Conservation (phyloP, 1,140 invertebrate species). For the Neoseiulus cucumeris region DNA sequence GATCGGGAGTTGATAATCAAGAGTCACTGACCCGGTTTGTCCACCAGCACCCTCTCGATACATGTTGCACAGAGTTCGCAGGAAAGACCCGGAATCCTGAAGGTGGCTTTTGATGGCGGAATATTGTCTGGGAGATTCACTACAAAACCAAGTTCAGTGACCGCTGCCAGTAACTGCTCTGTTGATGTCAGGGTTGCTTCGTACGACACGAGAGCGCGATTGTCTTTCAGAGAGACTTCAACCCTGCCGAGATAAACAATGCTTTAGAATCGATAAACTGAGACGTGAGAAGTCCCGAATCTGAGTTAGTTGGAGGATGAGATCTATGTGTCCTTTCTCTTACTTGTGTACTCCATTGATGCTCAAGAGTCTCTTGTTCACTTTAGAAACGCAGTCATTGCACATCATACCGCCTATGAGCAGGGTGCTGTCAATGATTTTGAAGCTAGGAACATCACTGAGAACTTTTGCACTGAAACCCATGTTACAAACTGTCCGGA, state of each 20-base stretch:
- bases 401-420: slow-evolving; percentile 7
- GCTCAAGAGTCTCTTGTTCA: neutral
- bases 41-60: neutral
- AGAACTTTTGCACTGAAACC: neutral
- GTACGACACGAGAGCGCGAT: neutral
- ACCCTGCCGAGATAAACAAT: neutral
- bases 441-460: neutral
- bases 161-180: neutral
- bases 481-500: neutral
- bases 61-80: neutral
- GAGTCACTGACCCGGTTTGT: neutral
- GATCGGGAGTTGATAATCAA: no score
- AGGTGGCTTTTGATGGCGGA: neutral
- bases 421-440: neutral
- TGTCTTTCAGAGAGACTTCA: neutral
- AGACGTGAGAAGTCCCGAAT: no score
- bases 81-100: neutral
- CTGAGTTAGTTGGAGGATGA: no score
- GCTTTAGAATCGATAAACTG: no score
- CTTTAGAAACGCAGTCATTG: neutral
- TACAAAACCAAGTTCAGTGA: neutral
- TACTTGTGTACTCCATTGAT: slow-evolving; percentile 6
- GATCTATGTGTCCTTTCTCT: neutral
- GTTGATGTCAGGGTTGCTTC: neutral
- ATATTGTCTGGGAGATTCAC: neutral